Evolutionary conservation across 2,797 vertebrate genomes (phyloP).

Genomic region (Melanotaenia pygmaea): DNA sequence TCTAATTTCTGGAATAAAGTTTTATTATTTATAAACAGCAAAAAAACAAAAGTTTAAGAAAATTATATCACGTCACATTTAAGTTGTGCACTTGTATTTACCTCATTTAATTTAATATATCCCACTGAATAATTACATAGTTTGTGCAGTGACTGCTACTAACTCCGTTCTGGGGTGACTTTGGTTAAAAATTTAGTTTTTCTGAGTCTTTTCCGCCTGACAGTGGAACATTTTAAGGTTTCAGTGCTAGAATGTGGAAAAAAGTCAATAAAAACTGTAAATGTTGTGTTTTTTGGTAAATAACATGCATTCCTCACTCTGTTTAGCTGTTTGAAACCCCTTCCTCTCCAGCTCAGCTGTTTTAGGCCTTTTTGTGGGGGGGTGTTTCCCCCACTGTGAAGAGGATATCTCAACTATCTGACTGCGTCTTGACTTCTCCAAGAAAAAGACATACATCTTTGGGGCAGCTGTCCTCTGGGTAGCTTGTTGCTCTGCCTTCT

Average conservation of each 20-base stretch:
- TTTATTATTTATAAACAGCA: too few species aligned
- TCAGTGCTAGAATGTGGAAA: background rate
- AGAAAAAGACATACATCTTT: conserved; percentile 47
- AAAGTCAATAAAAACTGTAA: background rate
- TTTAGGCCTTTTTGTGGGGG: conserved; percentile 24
- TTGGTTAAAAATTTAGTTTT: too few species aligned
- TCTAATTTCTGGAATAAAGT: too few species aligned
- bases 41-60: too few species aligned
- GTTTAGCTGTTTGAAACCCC: background rate
- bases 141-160: too few species aligned
- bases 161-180: too few species aligned
- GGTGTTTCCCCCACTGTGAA: conserved; percentile 7
- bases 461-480: conserved; percentile 72
- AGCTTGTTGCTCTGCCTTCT: conserved; percentile 70
- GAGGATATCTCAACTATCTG: conserved; percentile 17
- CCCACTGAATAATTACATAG: too few species aligned
- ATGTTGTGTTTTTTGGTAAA: background rate
- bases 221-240: background rate
- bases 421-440: conserved; percentile 33
- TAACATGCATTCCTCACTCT: background rate
- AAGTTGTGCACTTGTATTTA: too few species aligned
- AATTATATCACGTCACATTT: too few species aligned
- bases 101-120: too few species aligned
- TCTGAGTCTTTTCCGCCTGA: too few species aligned
- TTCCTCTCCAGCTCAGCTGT: conserved; percentile 21